Evolutionary conservation across 37 sponge, comb jelly and placozoan genomes (phyloP).

Genomic region (Eunapius fragilis): DNA sequence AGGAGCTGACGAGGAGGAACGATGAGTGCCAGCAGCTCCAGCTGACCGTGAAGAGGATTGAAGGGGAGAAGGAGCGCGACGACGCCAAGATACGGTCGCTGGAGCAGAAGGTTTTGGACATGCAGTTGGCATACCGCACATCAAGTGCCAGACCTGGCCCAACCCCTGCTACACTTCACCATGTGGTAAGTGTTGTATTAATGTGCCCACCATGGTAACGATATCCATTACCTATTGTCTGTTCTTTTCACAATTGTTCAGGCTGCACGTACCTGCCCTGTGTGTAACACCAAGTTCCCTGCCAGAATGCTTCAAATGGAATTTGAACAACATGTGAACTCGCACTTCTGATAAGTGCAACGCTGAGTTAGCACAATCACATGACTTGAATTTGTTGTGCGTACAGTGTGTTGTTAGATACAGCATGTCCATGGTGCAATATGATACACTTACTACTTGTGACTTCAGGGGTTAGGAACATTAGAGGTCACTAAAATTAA

Average conservation of each 20-base stretch:
- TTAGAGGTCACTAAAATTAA: too few relatives aligned
- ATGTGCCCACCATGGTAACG: background rate
- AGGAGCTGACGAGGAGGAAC: conserved; percentile 36
- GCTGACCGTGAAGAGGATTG: background rate
- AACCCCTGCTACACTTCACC: background rate
- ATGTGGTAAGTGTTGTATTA: too few relatives aligned
- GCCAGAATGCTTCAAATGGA: conserved; percentile 20
- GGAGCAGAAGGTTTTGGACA: background rate
- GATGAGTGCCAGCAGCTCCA: conserved; percentile 20
- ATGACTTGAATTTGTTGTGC: too few relatives aligned
- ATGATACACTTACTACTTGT: too few relatives aligned
- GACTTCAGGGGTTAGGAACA: too few relatives aligned
- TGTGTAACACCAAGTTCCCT: conserved; percentile 59
- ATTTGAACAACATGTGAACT: conserved; percentile 51
- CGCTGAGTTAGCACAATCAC: background rate
- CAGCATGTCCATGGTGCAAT: too few relatives aligned
- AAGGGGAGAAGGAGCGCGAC: background rate
- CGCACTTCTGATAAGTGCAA: background rate
- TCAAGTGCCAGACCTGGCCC: background rate
- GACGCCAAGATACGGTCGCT: background rate
- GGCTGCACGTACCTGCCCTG: conserved; percentile 34
- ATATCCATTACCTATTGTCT: too few relatives aligned
- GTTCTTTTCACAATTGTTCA: too few relatives aligned
- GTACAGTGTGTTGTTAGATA: too few relatives aligned
- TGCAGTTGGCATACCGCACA: background rate